Percentiles rank a stretch among this genome's conserved stretches.
Conservation (phyloP, 2,797 vertebrate species). For the Vireo griseus region DNA sequence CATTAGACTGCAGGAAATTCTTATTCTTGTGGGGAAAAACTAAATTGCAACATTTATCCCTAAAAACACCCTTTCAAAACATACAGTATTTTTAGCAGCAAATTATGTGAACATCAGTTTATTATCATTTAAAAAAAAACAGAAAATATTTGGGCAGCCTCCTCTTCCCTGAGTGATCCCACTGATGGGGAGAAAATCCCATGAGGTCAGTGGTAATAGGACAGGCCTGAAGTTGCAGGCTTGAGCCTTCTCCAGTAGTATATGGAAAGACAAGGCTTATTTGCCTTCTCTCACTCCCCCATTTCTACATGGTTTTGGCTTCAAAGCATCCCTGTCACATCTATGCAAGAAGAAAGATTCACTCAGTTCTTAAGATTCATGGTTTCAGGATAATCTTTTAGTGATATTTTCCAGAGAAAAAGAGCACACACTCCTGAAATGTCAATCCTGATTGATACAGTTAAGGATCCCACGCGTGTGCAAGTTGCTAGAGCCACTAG, state of each 20-base stretch:
- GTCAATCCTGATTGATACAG: neutral
- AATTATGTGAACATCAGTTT: neutral
- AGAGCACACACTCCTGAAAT: neutral
- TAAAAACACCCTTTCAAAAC: neutral
- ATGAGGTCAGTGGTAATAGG: fast-evolving
- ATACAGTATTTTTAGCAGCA: neutral
- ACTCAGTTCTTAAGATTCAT: neutral
- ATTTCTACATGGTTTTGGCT: neutral
- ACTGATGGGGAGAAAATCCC: neutral
- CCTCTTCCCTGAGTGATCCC: neutral
- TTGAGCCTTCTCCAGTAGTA: neutral
- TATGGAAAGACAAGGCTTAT: neutral
- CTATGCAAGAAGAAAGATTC: neutral
- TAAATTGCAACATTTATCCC: neutral
- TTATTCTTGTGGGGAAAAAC: neutral
- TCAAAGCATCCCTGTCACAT: neutral
- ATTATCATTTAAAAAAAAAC: neutral
- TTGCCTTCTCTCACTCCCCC: neutral
- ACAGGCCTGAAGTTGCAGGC: neutral
- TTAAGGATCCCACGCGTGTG: neutral
- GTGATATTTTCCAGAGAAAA: neutral
- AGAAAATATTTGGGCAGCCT: neutral
- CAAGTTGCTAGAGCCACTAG: neutral
- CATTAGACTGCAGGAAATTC: neutral
- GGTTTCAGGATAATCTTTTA: neutral